Evolutionary conservation across 30 jellyfish, hydroid and myxozoan species (phyloP).

Genomic region (Cassiopea xamachana): DNA sequence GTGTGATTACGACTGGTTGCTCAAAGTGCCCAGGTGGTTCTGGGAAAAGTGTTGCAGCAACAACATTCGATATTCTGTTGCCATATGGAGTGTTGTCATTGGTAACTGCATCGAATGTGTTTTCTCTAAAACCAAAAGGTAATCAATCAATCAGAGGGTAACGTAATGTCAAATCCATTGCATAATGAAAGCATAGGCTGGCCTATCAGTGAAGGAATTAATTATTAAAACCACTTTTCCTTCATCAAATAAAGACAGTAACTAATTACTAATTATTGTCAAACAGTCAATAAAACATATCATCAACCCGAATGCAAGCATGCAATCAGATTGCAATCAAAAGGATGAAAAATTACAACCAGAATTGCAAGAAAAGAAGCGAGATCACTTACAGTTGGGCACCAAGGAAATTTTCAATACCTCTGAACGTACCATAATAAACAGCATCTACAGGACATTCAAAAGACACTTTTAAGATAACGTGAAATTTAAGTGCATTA

Average conservation of each 20-base stretch:
- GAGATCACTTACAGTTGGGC: constrained; percentile 22
- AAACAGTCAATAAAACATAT: background rate
- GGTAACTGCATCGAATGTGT: background rate
- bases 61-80: constrained; percentile 46
- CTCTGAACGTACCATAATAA: constrained; percentile 26
- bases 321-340: background rate
- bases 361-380: background rate
- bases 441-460: constrained; percentile 16
- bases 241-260: background rate
- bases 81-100: background rate
- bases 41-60: constrained; percentile 77
- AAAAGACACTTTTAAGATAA: no score
- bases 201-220: background rate
- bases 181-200: background rate
- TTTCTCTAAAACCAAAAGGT: constrained; percentile 19
- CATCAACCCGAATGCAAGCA: background rate
- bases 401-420: constrained; percentile 49
- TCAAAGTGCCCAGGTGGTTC: constrained; percentile 20
- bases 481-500: no score
- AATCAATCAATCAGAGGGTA: background rate
- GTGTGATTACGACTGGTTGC: constrained; percentile 70
- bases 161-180: background rate
- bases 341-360: background rate
- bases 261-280: no score
- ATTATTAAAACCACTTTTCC: background rate